phyloP scores from a whole-genome alignment of 2,797 vertebrate species.

The Anniella stebbinsi region DNA sequence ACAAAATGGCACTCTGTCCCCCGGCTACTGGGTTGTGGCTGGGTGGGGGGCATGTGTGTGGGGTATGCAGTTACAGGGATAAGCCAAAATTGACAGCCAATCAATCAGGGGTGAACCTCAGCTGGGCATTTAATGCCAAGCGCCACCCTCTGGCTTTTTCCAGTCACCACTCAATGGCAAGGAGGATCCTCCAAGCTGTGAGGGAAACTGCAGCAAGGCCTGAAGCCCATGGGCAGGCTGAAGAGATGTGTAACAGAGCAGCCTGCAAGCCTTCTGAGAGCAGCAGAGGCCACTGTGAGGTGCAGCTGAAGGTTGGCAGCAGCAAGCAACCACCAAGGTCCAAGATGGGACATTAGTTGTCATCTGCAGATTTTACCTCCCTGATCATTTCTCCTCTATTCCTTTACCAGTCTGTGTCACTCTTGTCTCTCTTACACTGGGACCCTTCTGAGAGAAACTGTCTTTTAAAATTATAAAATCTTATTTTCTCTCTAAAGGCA shows the following conservation, averaged over 20 bases:
- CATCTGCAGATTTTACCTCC: too few species aligned
- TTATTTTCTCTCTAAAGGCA: not conserved
- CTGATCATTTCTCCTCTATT: too few species aligned
- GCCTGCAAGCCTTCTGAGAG: too few species aligned
- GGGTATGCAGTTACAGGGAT: too few species aligned
- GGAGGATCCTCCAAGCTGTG: not conserved
- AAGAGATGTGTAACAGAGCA: too few species aligned
- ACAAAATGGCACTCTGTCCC: not conserved
- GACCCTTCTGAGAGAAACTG: not conserved
- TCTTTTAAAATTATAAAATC: not conserved
- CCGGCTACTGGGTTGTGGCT: not conserved
- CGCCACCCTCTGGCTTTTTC: not conserved
- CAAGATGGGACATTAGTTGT: too few species aligned
- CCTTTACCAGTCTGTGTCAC: not conserved
- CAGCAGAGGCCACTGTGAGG: too few species aligned
- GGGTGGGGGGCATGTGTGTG: not conserved
- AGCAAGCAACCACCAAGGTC: too few species aligned
- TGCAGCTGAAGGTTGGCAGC: too few species aligned
- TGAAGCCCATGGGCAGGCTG: too few species aligned
- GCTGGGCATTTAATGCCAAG: not conserved
- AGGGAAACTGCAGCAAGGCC: too few species aligned
- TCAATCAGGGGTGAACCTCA: not conserved
- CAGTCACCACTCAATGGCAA: not conserved
- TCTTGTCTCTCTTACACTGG: not conserved
- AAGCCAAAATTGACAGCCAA: not conserved